phyloP scores from a whole-genome alignment of 2,113 vertebrate genomes.

The Nerophis lumbriciformis region DNA sequence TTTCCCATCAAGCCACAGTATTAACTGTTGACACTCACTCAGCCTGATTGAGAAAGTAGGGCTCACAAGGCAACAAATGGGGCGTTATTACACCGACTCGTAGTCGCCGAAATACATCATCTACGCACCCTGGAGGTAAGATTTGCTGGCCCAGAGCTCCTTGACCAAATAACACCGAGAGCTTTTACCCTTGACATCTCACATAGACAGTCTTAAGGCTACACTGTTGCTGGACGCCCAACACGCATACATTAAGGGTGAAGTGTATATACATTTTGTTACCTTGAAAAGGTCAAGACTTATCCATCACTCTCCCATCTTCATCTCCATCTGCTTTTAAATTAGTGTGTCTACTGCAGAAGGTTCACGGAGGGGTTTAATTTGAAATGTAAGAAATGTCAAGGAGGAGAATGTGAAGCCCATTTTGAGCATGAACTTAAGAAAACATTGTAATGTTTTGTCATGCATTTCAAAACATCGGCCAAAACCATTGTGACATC shows the following conservation, averaged over 20 bases:
- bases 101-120: neutral
- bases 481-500: too few relatives aligned
- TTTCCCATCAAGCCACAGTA: slow-evolving; percentile 61
- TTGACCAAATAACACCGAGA: neutral
- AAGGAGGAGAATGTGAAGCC: slow-evolving; percentile 17
- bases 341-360: slow-evolving; percentile 6
- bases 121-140: neutral
- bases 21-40: slow-evolving; percentile 62
- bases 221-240: neutral
- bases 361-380: slow-evolving; percentile 14
- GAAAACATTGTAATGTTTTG: too few relatives aligned
- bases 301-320: slow-evolving; percentile 10
- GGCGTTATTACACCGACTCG: slow-evolving; percentile 17
- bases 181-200: neutral
- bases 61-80: slow-evolving; percentile 17
- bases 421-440: slow-evolving; percentile 10
- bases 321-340: slow-evolving; percentile 18
- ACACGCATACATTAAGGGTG: neutral
- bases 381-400: slow-evolving; percentile 22
- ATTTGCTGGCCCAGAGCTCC: neutral
- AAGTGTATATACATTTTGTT: slow-evolving; percentile 10
- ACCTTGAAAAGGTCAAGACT: slow-evolving; percentile 23
- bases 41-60: slow-evolving; percentile 38
- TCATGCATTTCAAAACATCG: too few relatives aligned
- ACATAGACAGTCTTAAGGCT: neutral